Evolutionary conservation across 2,797 vertebrate species (phyloP).

Genomic region (Syncerus caffer): DNA sequence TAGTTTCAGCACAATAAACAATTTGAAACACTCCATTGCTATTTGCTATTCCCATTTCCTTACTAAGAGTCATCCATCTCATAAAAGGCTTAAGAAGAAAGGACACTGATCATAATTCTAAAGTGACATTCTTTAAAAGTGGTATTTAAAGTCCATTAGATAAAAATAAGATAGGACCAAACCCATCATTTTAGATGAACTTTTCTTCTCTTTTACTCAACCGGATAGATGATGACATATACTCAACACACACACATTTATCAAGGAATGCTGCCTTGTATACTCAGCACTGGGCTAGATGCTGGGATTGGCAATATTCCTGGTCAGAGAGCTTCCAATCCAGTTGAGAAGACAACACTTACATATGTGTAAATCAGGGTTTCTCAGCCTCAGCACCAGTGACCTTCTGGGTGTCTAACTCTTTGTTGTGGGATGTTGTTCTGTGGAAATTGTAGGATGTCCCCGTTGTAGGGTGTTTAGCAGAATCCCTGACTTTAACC

Average conservation of each 20-base stretch:
- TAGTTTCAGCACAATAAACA: neutral
- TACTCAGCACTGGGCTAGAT: neutral
- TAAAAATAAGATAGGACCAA: conserved; percentile 29
- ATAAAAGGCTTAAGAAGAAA: conserved; percentile 13
- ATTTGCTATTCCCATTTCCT: neutral
- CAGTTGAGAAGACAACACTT: neutral
- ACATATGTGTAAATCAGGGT: neutral
- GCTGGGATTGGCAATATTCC: neutral
- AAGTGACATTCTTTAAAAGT: conserved; percentile 21
- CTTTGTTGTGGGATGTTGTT: neutral
- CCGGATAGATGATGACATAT: neutral
- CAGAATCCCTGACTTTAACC: neutral
- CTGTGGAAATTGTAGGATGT: neutral
- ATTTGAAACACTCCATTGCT: neutral
- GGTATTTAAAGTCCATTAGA: conserved; percentile 46
- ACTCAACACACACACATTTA: neutral
- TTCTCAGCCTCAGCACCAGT: neutral
- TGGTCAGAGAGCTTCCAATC: neutral
- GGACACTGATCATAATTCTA: neutral
- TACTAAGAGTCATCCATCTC: neutral
- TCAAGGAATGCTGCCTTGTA: neutral
- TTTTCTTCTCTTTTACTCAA: conserved; percentile 1
- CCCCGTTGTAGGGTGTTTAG: neutral
- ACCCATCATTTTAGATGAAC: conserved; percentile 1
- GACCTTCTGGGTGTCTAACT: neutral